Percentiles rank a stretch among this genome's conserved stretches.
Conservation (phyloP, 2,113 vertebrate species). For the Corvus moneduloides region DNA sequence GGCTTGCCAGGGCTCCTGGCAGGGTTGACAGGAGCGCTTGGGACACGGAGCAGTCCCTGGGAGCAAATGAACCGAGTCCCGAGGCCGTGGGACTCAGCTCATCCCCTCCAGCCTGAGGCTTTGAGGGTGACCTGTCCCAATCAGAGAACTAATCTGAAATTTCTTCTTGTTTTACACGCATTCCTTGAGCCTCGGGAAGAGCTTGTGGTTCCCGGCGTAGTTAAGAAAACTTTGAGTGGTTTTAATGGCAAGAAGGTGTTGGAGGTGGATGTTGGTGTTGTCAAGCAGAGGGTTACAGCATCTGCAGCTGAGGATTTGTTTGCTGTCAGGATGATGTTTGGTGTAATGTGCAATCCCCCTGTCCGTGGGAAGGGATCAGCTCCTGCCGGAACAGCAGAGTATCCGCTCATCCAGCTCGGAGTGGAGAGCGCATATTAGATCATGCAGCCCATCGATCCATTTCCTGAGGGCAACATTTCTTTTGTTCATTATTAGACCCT, state of each 20-base stretch:
- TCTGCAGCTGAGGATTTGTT: neutral
- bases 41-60: neutral
- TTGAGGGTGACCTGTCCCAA: accelerated
- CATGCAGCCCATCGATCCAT: neutral
- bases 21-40: accelerated
- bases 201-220: accelerated
- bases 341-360: neutral
- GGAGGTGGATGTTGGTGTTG: neutral
- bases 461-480: neutral
- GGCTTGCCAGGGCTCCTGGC: neutral
- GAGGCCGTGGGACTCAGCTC: accelerated
- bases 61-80: neutral
- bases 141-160: neutral
- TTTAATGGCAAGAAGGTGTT: neutral
- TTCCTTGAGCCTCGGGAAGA: neutral
- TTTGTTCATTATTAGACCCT: constrained; percentile 8
- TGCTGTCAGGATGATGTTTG: neutral
- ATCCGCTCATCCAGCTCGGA: neutral
- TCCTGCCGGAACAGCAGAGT: neutral
- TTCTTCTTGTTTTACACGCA: neutral
- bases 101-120: neutral
- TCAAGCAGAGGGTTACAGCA: neutral
- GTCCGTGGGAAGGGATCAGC: neutral
- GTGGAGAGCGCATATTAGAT: neutral
- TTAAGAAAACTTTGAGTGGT: neutral